Percentiles rank a stretch among this genome's conserved stretches.
phyloP scores from a whole-genome alignment of 2,113 vertebrate genomes.

The Marcusenius ussheri region DNA sequence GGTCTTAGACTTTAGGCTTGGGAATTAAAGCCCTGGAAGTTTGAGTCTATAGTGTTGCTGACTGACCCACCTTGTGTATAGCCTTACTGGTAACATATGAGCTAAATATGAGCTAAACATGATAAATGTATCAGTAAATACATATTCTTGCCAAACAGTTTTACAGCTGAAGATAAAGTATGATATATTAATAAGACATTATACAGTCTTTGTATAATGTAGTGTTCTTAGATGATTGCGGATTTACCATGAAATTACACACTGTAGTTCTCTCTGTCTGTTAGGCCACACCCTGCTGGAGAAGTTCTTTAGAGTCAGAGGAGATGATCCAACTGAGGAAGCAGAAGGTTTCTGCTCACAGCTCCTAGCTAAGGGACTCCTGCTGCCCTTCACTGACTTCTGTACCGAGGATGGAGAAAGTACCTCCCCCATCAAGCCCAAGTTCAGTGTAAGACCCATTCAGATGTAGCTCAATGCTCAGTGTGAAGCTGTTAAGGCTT shows the following conservation, averaged over 20 bases:
- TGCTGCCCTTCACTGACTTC: constrained; percentile 72
- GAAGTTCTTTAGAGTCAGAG: constrained; percentile 67
- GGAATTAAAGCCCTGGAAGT: not conserved
- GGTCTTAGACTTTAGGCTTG: not conserved
- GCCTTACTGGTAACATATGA: not conserved
- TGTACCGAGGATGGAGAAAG: constrained; percentile 59
- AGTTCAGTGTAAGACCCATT: constrained; percentile 60
- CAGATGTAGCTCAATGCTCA: not conserved
- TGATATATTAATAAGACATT: not conserved
- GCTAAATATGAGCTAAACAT: not conserved
- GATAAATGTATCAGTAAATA: not conserved
- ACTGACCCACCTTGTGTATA: not conserved
- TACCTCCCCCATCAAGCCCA: constrained; percentile 48
- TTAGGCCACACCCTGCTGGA: constrained; percentile 70
- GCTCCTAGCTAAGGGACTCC: constrained; percentile 71
- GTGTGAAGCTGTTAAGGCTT: not conserved
- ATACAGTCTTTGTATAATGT: not conserved
- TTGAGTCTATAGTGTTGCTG: not conserved
- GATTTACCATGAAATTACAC: not conserved
- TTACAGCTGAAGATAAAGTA: not conserved
- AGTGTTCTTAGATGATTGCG: not conserved
- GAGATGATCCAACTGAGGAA: constrained; percentile 59
- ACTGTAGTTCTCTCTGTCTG: not conserved
- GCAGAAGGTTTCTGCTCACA: constrained; percentile 74
- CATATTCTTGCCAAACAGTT: not conserved